Evolutionary conservation across 2,113 vertebrate genomes (phyloP).

Genomic region (Balaeniceps rex): DNA sequence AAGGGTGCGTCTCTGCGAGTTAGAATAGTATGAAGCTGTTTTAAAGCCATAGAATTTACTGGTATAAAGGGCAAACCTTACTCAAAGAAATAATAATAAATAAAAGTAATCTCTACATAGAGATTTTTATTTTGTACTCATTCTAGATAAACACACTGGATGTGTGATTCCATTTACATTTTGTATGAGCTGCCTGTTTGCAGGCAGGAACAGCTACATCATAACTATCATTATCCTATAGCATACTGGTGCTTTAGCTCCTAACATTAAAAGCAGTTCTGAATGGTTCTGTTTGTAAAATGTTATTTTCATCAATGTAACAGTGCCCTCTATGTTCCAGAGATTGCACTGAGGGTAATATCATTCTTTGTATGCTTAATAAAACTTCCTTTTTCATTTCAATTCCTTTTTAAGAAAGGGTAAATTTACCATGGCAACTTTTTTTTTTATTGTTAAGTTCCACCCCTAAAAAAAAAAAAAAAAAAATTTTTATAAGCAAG

Average conservation of each 20-base stretch:
- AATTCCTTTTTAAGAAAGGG: neutral
- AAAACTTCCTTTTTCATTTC: neutral
- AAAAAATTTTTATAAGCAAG: neutral
- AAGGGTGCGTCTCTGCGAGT: neutral
- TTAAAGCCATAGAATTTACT: neutral
- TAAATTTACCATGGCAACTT: neutral
- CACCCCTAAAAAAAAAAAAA: neutral
- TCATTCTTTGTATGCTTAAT: neutral
- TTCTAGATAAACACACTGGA: neutral
- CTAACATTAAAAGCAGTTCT: neutral
- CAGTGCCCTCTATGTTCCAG: constrained; percentile 64
- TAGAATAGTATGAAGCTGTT: neutral
- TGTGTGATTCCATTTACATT: neutral
- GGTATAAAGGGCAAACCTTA: neutral
- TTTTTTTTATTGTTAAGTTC: neutral
- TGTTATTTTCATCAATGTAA: constrained; percentile 60
- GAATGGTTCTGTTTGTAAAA: neutral
- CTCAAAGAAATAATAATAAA: neutral
- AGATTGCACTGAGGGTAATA: neutral
- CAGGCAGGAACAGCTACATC: neutral
- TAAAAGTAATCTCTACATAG: neutral
- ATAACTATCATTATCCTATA: neutral
- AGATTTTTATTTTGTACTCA: neutral
- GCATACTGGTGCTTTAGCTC: neutral
- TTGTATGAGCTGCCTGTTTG: neutral